A percentile compares a stretch with the other conserved stretches of the same genome.
Conservation (phyloP, 2,888 invertebrate species). For the Drosophila seclusa region DNA sequence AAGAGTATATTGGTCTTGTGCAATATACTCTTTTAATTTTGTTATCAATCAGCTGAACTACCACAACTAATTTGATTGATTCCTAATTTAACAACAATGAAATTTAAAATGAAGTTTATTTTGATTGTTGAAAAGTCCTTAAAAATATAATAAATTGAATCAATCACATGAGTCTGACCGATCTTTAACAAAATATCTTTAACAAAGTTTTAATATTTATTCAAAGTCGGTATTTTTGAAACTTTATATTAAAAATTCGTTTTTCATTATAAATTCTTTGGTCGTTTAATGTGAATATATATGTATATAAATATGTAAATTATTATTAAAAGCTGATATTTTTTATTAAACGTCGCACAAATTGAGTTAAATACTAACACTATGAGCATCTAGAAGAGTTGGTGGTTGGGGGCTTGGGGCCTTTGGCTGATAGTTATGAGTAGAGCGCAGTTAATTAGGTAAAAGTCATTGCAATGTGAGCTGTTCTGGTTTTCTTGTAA, state of each 20-base stretch:
- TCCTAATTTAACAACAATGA: not conserved
- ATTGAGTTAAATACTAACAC: constrained; percentile 69
- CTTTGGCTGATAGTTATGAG: constrained; percentile 15
- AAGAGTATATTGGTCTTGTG: too few species aligned
- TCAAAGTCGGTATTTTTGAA: not conserved
- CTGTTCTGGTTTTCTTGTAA: constrained; percentile 46
- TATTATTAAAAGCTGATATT: constrained; percentile 9
- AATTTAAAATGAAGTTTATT: not conserved
- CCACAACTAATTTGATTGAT: too few species aligned
- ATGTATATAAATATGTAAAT: too few species aligned
- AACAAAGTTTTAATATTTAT: not conserved
- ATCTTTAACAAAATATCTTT: not conserved
- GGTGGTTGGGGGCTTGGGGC: not conserved
- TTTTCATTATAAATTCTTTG: not conserved
- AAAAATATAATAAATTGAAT: not conserved
- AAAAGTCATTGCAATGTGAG: constrained; percentile 56
- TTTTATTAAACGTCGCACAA: constrained; percentile 27
- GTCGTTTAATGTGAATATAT: not conserved
- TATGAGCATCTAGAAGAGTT: constrained; percentile 22
- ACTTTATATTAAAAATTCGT: not conserved
- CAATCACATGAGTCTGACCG: not conserved
- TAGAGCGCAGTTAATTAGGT: constrained; percentile 68
- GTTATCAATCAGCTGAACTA: not conserved
- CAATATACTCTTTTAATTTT: not conserved
- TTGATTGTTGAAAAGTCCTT: not conserved